Percentiles rank a stretch among this genome's conserved stretches.
Conservation (phyloP, 2,797 vertebrate genomes). For the Naso thynnoides region DNA sequence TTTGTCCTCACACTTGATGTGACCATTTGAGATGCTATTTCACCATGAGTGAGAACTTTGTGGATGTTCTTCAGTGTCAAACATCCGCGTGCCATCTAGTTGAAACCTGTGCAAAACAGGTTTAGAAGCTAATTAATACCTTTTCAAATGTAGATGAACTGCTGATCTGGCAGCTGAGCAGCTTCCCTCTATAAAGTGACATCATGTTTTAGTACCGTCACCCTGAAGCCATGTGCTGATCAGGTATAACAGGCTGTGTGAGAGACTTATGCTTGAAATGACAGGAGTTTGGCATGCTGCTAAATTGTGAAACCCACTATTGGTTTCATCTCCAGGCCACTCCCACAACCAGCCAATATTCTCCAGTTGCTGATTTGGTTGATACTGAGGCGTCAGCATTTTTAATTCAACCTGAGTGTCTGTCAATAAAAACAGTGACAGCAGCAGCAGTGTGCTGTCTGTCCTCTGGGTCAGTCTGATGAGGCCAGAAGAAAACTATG, state of each 20-base stretch:
- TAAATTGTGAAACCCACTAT: neutral
- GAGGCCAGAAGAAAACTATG: no score
- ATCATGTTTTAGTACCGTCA: neutral
- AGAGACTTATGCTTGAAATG: neutral
- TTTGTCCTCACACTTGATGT: neutral
- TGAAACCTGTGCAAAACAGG: neutral
- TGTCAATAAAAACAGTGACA: neutral
- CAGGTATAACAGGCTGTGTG: neutral
- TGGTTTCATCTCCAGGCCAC: neutral
- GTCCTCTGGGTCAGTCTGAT: no score
- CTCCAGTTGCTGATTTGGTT: neutral
- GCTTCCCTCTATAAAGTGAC: neutral
- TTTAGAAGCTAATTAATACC: neutral
- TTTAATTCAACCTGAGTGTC: neutral
- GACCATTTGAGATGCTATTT: neutral
- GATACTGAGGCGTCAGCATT: neutral
- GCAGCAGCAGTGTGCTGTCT: neutral
- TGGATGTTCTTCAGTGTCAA: neutral
- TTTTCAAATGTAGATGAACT: neutral
- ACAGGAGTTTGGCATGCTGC: neutral
- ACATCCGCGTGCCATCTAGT: no score
- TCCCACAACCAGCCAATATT: neutral
- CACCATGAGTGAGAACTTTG: neutral
- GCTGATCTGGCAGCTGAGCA: neutral
- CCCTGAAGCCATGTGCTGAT: neutral